A percentile compares a stretch with the other conserved stretches of the same genome.
These are phyloP conservation scores for Pteropus alecto DNA, from an alignment of 2,113 vertebrate species.

Conservation along the genomic window DNA sequence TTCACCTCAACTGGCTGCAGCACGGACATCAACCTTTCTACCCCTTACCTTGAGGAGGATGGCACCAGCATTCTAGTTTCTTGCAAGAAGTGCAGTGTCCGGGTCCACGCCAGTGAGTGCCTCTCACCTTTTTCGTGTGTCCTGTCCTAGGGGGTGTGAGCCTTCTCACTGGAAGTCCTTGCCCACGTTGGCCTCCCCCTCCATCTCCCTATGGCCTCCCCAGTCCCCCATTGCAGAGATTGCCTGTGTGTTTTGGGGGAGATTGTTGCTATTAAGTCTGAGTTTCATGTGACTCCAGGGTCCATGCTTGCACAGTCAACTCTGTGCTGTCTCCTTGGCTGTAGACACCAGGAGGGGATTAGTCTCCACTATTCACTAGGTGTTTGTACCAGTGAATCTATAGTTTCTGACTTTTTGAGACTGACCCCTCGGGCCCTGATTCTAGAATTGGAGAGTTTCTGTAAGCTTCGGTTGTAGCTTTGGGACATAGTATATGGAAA, in stretches of 20 bases:
- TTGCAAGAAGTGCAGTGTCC: conserved; percentile 93
- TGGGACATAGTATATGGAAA: neutral
- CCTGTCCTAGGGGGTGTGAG: neutral
- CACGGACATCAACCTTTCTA: conserved; percentile 92
- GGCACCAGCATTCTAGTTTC: conserved; percentile 93
- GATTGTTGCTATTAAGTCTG: neutral
- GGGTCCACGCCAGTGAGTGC: conserved; percentile 96
- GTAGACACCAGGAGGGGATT: neutral
- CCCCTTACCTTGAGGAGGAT: conserved; percentile 91
- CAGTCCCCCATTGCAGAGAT: neutral
- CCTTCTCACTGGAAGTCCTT: neutral
- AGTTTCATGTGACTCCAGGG: neutral
- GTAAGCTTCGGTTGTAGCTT: neutral
- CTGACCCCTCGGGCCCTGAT: neutral
- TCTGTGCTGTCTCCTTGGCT: neutral
- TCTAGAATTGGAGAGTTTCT: neutral
- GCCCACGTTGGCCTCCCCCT: neutral
- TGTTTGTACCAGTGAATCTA: neutral
- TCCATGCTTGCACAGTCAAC: neutral
- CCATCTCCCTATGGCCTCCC: neutral
- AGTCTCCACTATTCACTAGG: neutral
- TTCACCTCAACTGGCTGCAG: conserved; percentile 91
- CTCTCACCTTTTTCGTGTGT: fast-evolving
- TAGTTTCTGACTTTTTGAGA: neutral
- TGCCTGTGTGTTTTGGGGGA: neutral